Percentiles rank a stretch among this genome's conserved stretches.
These are phyloP conservation scores for Cydia amplana DNA, from an alignment of 1,140 invertebrate species.

Conservation along the genomic window DNA sequence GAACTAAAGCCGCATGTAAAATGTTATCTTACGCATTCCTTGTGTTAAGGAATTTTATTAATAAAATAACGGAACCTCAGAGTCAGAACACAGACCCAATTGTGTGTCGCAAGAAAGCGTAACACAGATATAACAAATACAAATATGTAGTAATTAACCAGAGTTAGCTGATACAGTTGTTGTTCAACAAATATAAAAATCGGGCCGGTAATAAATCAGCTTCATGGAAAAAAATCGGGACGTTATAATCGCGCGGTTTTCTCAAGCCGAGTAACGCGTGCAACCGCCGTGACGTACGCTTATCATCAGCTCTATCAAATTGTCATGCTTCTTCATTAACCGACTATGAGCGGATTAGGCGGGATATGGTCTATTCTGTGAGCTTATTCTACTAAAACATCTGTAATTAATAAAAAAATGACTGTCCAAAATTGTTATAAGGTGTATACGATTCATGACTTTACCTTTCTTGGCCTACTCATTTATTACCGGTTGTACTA, in stretches of 20 bases:
- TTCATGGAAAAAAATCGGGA: too few species aligned
- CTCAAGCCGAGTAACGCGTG: slow-evolving; percentile 51
- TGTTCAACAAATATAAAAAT: slow-evolving; percentile 53
- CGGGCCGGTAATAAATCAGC: slow-evolving; percentile 53
- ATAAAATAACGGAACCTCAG: slow-evolving; percentile 20
- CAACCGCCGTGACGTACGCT: slow-evolving; percentile 52
- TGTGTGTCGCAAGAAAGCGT: slow-evolving; percentile 21
- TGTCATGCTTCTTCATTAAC: slow-evolving; percentile 56
- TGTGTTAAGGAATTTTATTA: slow-evolving; percentile 15
- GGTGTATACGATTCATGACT: too few species aligned
- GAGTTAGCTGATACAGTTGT: slow-evolving; percentile 35
- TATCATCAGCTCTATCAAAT: slow-evolving; percentile 59
- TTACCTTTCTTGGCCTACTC: too few species aligned
- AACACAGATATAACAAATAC: slow-evolving; percentile 30
- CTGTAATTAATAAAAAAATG: neutral
- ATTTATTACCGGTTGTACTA: too few species aligned
- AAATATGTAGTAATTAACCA: slow-evolving; percentile 42
- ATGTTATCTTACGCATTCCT: neutral
- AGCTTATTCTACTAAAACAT: slow-evolving; percentile 34
- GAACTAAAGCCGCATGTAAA: neutral
- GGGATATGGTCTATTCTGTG: slow-evolving; percentile 41
- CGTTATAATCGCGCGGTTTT: slow-evolving; percentile 59
- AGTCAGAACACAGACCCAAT: neutral
- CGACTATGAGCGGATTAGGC: slow-evolving; percentile 52
- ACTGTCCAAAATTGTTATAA: too few species aligned